These are phyloP conservation scores for Margarornis squamiger DNA, from an alignment of 2,797 vertebrate genomes.

Conservation along the genomic window DNA sequence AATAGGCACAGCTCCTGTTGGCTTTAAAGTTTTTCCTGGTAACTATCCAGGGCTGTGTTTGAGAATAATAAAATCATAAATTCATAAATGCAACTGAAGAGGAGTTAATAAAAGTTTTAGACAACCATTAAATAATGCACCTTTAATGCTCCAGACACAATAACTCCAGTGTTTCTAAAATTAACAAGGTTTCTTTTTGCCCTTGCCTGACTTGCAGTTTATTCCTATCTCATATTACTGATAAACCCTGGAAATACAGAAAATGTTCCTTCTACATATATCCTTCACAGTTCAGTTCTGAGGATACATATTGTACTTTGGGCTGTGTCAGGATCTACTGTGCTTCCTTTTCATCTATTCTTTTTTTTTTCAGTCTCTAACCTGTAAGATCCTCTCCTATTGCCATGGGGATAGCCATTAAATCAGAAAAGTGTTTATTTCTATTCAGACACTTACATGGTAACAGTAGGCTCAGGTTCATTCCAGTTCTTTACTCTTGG, in stretches of 20 bases:
- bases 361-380: constrained; percentile 13
- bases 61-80: not conserved
- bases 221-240: constrained; percentile 33
- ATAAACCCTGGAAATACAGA: not conserved
- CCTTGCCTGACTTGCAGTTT: constrained; percentile 4
- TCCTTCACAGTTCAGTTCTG: not conserved
- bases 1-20: not conserved
- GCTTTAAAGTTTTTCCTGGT: constrained; percentile 28
- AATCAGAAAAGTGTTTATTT: constrained; percentile 59
- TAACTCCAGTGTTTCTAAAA: constrained; percentile 25
- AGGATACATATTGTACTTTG: constrained; percentile 37
- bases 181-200: not conserved
- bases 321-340: constrained; percentile 27
- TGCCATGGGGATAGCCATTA: constrained; percentile 50
- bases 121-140: not conserved
- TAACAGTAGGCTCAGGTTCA: constrained; percentile 21
- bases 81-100: not conserved
- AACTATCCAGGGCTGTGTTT: not conserved
- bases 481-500: constrained; percentile 35
- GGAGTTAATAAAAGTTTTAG: not conserved
- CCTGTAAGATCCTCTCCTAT: constrained; percentile 21
- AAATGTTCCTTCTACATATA: not conserved
- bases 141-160: not conserved
- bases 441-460: constrained; percentile 39
- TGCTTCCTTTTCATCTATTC: constrained; percentile 54